Evolutionary conservation across 2,113 vertebrate genomes (phyloP), one percentile per base, ranked within the genome.

Genomic region (Scalopus aquaticus): DNA sequence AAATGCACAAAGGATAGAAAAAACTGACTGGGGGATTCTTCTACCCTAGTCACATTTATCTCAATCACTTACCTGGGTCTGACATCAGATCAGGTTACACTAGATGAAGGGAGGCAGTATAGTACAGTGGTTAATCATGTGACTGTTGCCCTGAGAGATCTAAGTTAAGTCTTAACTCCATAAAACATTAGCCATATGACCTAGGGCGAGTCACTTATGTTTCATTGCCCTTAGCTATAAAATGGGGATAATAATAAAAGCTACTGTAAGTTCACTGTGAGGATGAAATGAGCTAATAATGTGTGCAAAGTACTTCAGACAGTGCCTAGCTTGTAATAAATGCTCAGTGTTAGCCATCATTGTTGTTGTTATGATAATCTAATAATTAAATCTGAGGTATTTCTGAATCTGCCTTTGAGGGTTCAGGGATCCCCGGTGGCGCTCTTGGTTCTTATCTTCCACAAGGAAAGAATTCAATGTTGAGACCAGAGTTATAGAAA

Each of bases 311-410:
- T 37, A 76, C 39, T 92, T 87, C 20, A 64, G 64, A 77, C 22
- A 58, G 11, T 81, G 10, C 60, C 30, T 82, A 35, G 4, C 39
- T 72, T 88, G 2, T 58, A 77, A 42, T 93, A 90, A 73, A 69
- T 73, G 22, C 46, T 93, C 88, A 73, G 42, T 83, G 74, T 73
- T 78, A 74, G 5, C 49, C 77, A 88, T 83, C 76, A 64, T 88
- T 58, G 78, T 74, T 37, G 32, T 77, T 56, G 39, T 82, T 87
- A 70, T n/a, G 39, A 83, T 84, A 69, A 76, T 86, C 51, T 70
- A 93, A 86, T 93, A 91, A 90, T 46, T 78, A 78, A 67, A 91
- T 69, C 13, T 93, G 60, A 83, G 37, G 19, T 79, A 3, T 88
- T 95, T 60, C 22, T 67, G 46, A 49, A 49, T 13, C 46, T 49